A percentile compares a stretch with the other conserved stretches of the same genome.
These are phyloP conservation scores for Hirtodrosophila duncani DNA, from an alignment of 2,888 invertebrate genomes.

Conservation along the genomic window DNA sequence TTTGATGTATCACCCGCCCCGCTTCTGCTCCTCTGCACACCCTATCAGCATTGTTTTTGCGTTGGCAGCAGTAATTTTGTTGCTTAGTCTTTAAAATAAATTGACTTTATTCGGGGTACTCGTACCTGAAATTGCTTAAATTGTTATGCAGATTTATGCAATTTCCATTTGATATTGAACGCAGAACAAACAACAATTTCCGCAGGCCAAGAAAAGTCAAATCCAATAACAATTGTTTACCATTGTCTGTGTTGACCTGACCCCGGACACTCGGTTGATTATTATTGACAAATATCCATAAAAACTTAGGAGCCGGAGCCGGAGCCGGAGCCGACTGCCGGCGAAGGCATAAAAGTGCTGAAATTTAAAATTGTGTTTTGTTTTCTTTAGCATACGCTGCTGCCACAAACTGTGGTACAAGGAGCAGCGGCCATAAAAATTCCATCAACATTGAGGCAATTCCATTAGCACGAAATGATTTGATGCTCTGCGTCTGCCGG, in stretches of 20 bases:
- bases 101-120: too few species aligned
- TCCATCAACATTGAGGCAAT: constrained; percentile 70
- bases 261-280: constrained; percentile 25
- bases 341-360: constrained; percentile 8
- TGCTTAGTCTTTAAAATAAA: too few species aligned
- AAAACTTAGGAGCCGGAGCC: constrained; percentile 22
- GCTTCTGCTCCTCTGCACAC: not conserved
- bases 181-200: constrained; percentile 29
- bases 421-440: constrained; percentile 35
- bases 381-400: not conserved
- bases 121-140: too few species aligned
- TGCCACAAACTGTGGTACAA: too few species aligned
- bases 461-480: constrained; percentile 74
- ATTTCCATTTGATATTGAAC: constrained; percentile 46
- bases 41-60: too few species aligned
- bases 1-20: constrained; percentile 56
- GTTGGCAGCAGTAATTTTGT: too few species aligned
- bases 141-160: constrained; percentile 58
- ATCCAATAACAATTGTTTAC: constrained; percentile 36
- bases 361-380: constrained; percentile 20
- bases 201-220: constrained; percentile 24
- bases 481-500: constrained; percentile 54
- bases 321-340: too few species aligned
- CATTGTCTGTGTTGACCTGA: not conserved
- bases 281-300: constrained; percentile 49